These are phyloP conservation scores for Drosophila mercatorum DNA, from an alignment of 2,888 invertebrate genomes.

Conservation along the genomic window DNA sequence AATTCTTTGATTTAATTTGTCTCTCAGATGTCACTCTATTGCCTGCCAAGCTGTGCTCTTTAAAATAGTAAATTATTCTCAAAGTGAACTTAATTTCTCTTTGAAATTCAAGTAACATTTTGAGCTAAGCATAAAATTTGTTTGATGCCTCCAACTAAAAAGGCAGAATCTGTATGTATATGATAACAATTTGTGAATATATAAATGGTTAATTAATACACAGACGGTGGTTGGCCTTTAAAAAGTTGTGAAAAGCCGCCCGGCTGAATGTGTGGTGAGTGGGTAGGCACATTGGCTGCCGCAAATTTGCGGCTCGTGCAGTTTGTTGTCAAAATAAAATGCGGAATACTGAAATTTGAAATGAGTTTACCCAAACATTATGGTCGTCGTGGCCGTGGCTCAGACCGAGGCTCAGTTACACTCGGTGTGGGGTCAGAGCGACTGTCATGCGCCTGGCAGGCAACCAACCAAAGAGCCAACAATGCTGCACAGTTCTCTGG, in stretches of 20 bases:
- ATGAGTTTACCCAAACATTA: conserved; percentile 51
- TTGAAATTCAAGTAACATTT: neutral
- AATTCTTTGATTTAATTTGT: neutral
- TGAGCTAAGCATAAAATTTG: neutral
- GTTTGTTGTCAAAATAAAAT: conserved; percentile 14
- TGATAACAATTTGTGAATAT: neutral
- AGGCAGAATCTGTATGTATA: too few relatives aligned
- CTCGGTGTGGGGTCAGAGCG: conserved; percentile 1
- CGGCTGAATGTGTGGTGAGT: neutral
- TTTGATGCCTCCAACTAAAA: neutral
- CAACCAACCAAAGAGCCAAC: conserved; percentile 47
- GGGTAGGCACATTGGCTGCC: conserved; percentile 20
- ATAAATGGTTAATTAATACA: neutral
- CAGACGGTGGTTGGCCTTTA: neutral
- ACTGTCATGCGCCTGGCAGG: conserved; percentile 49
- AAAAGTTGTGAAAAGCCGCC: neutral
- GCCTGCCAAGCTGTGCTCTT: too few relatives aligned
- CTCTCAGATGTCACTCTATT: neutral
- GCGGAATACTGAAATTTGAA: conserved; percentile 46
- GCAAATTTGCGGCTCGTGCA: conserved; percentile 37
- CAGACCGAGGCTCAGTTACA: conserved; percentile 15
- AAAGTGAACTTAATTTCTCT: neutral
- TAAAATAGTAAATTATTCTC: neutral
- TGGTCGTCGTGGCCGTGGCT: neutral
- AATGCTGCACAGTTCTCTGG: conserved; percentile 63